phyloP scores from a whole-genome alignment of 1,140 invertebrate genomes.

The Drosophila pseudoananassae region DNA sequence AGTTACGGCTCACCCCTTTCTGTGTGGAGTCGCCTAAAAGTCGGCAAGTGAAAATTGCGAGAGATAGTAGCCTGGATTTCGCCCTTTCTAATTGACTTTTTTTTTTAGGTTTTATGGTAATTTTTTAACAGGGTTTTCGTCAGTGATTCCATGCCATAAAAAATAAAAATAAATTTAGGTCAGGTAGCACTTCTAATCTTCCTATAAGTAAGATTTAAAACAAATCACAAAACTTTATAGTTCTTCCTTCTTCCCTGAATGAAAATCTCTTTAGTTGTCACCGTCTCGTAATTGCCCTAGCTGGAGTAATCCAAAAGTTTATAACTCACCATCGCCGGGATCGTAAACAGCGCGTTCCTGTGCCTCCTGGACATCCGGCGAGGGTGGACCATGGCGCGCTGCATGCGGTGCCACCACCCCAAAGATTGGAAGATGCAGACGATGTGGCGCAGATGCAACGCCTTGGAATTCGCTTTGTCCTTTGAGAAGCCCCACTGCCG shows the following conservation, averaged over 20 bases:
- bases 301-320: slow-evolving; percentile 50
- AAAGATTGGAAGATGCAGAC: slow-evolving; percentile 16
- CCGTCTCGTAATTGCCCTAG: slow-evolving; percentile 1
- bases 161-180: not conserved
- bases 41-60: slow-evolving; percentile 16
- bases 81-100: slow-evolving; percentile 1
- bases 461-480: slow-evolving; percentile 6
- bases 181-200: not conserved
- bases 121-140: not conserved
- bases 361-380: slow-evolving; percentile 52
- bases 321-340: slow-evolving; percentile 82
- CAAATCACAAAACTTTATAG: not conserved
- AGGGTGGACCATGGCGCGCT: slow-evolving; percentile 21
- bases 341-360: slow-evolving; percentile 79
- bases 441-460: slow-evolving; percentile 18
- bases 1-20: not conserved
- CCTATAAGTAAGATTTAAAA: not conserved
- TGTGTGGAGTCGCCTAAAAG: slow-evolving; percentile 21
- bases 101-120: not conserved
- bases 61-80: not conserved
- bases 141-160: not conserved
- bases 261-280: not conserved
- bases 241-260: not conserved
- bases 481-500: not conserved
- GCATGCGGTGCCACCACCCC: slow-evolving; percentile 9